A percentile compares a stretch with the other conserved stretches of the same genome.
Conservation (phyloP, 1,140 invertebrate species). For the Cydia splendana region DNA sequence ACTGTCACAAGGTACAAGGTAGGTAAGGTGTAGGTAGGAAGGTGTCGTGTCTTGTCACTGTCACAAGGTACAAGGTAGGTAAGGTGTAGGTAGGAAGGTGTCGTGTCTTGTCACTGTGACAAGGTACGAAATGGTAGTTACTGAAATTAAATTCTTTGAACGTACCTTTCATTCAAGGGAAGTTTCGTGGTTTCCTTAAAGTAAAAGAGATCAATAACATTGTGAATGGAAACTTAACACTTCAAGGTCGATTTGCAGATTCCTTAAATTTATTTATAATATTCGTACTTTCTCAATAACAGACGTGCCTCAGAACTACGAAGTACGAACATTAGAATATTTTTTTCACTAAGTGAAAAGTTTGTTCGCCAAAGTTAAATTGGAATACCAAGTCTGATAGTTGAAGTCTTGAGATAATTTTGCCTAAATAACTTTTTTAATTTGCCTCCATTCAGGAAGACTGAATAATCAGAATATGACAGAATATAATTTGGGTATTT, state of each 20-base stretch:
- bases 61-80: too few relatives aligned
- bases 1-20: too few relatives aligned
- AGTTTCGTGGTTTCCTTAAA: background rate
- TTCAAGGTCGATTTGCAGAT: background rate
- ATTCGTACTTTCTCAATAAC: background rate
- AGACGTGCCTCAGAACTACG: slow-evolving; percentile 18
- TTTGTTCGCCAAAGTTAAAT: slow-evolving; percentile 71
- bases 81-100: too few relatives aligned
- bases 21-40: too few relatives aligned
- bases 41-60: too few relatives aligned
- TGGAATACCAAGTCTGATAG: slow-evolving; percentile 56
- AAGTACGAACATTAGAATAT: slow-evolving; percentile 11
- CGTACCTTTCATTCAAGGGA: background rate
- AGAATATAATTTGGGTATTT: slow-evolving; percentile 7
- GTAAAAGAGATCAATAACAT: background rate
- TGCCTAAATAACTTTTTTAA: slow-evolving; percentile 49
- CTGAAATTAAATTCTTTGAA: too few relatives aligned
- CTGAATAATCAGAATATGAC: slow-evolving; percentile 18
- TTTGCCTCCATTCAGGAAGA: slow-evolving; percentile 34
- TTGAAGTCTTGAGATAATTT: slow-evolving; percentile 44
- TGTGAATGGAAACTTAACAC: background rate
- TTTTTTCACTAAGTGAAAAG: slow-evolving; percentile 45
- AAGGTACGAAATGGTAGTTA: too few relatives aligned
- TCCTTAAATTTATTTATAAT: background rate
- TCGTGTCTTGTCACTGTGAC: too few relatives aligned